phyloP scores from a whole-genome alignment of 1,140 invertebrate species.

The Zaprionus vittiger region DNA sequence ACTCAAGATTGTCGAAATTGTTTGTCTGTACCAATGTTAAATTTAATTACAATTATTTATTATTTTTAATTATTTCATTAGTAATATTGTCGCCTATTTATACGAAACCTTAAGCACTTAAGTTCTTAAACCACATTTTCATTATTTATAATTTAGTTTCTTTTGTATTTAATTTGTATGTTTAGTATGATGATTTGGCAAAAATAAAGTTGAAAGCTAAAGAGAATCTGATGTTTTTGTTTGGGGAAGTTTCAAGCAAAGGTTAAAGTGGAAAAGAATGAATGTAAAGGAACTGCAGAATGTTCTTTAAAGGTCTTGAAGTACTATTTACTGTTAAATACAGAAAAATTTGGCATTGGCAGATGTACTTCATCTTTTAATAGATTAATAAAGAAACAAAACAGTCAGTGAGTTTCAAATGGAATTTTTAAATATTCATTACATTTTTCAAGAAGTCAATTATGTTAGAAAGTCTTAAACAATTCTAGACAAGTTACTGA shows the following conservation, averaged over 20 bases:
- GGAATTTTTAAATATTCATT: too few relatives aligned
- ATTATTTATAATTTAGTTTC: slow-evolving; percentile 49
- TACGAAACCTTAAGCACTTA: neutral
- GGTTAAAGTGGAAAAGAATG: too few relatives aligned
- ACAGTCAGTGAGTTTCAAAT: too few relatives aligned
- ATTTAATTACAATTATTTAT: slow-evolving; percentile 38
- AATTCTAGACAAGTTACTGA: too few relatives aligned
- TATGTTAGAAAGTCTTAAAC: too few relatives aligned
- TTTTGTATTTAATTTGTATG: slow-evolving; percentile 51
- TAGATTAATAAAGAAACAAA: too few relatives aligned
- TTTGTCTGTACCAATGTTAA: slow-evolving; percentile 45
- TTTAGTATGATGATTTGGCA: slow-evolving; percentile 55
- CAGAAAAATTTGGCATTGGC: too few relatives aligned
- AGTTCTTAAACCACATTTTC: slow-evolving; percentile 22
- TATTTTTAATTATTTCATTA: slow-evolving; percentile 22
- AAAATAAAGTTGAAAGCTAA: slow-evolving; percentile 75
- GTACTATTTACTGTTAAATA: too few relatives aligned
- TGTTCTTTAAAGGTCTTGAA: too few relatives aligned
- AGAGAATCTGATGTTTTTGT: slow-evolving; percentile 20
- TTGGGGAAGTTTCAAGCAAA: neutral
- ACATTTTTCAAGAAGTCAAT: too few relatives aligned
- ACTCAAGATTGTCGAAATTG: slow-evolving; percentile 59
- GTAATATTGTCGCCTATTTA: slow-evolving; percentile 10
- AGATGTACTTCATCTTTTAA: too few relatives aligned
- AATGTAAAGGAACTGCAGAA: too few relatives aligned